Evolutionary conservation across 1,140 invertebrate species (phyloP), one percentile per base, ranked within the genome.

Genomic region (Cotesia vestalis): DNA sequence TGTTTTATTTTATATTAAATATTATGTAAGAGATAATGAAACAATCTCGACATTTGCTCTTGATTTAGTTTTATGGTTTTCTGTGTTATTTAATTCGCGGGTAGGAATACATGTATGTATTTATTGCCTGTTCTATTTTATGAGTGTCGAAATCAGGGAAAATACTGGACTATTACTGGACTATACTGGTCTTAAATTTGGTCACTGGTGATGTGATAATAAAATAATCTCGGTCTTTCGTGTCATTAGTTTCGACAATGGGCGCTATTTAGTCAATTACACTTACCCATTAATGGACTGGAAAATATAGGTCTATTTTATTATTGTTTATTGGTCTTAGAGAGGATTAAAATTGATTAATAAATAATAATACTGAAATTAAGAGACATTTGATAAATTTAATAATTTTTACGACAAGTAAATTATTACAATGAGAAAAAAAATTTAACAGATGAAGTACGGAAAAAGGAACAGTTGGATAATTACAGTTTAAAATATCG

Each of bases 181-280:
- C 27, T 27, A 27, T 27, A 27, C 27, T 27, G 27, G 27, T 27
- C 27, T 27, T 27, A 27, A 27, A 27, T 27, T 27, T 27, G 27
- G 27, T 27, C 27, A 83, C 81, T 81, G 81, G 78, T 82, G 77
- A 81, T 78, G 84, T 80, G 84, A 85, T 85, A 85, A 85, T 85
- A 83, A 84, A 85, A 85, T 85, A 85, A 85, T 85, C 83, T 83
- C 68, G 78, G 79, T 80, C 83, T 84, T 83, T 84, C 84, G 81
- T 82, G 83, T 85, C 84, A 84, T 85, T 85, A 85, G 82, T 78
- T 78, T 76, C 78, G 76, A 78, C 79, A 78, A 82, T 84, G 82
- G 40, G 4, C 11, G 5, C 83, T 84, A 84, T 81, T 82, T 81
- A 80, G 77, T 78, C 52, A 78, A 80, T 79, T 75, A 80, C 79